phyloP scores from a whole-genome alignment of 2,888 invertebrate genomes.

The Xestia ashworthii region DNA sequence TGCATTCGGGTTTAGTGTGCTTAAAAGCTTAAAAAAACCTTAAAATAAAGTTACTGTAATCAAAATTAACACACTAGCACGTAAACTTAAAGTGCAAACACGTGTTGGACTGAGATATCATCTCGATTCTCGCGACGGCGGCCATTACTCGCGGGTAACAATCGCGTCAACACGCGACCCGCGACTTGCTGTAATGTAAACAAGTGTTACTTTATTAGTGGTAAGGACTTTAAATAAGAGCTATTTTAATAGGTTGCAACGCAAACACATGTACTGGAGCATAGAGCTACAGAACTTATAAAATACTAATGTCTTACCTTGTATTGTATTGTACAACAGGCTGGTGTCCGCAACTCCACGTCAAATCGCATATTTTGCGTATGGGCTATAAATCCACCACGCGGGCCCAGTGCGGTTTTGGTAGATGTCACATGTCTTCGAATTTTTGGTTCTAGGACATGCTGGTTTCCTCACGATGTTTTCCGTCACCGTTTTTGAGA shows the following conservation, averaged over 20 bases:
- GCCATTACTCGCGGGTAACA: constrained; percentile 27
- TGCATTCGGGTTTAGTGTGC: not conserved
- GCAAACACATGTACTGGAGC: not conserved
- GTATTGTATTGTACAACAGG: too few relatives aligned
- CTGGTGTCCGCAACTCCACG: too few relatives aligned
- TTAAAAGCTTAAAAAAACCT: not conserved
- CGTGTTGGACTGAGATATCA: constrained; percentile 25
- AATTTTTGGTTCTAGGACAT: too few relatives aligned
- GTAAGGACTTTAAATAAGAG: not conserved
- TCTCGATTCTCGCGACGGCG: not conserved
- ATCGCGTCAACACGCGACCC: constrained; percentile 43
- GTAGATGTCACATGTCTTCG: too few relatives aligned
- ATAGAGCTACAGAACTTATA: not conserved
- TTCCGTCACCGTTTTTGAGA: too few relatives aligned
- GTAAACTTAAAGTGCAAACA: constrained; percentile 47
- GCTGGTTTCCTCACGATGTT: too few relatives aligned
- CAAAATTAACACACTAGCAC: constrained; percentile 32
- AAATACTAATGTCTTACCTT: not conserved
- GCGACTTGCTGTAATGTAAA: constrained; percentile 28
- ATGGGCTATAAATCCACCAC: too few relatives aligned
- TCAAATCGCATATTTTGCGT: too few relatives aligned
- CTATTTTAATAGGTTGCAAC: not conserved
- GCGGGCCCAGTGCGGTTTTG: too few relatives aligned
- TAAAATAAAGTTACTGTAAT: constrained; percentile 1
- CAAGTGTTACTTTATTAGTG: constrained; percentile 27